Evolutionary conservation across 2,113 vertebrate species (phyloP).

Genomic region (Pimephales promelas): DNA sequence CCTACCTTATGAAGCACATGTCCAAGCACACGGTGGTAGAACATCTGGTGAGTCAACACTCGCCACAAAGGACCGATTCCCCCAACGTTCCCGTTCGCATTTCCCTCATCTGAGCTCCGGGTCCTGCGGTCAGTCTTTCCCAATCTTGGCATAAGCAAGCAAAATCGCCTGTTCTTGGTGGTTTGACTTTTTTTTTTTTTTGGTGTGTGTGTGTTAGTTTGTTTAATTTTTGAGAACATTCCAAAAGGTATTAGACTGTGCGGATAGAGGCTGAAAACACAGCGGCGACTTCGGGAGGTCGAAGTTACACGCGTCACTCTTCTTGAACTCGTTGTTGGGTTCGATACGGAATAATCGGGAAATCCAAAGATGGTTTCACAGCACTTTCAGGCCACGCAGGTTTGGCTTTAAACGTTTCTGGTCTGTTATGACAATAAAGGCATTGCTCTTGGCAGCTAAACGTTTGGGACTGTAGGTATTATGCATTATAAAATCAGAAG

Average conservation of each 20-base stretch:
- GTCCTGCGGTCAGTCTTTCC: background rate
- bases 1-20: slow-evolving; percentile 98
- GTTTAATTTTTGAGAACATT: slow-evolving; percentile 46
- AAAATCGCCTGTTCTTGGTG: slow-evolving; percentile 31
- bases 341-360: slow-evolving; percentile 62
- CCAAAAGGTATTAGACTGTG: slow-evolving; percentile 65
- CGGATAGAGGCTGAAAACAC: slow-evolving; percentile 55
- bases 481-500: slow-evolving; percentile 41
- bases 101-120: slow-evolving; percentile 84
- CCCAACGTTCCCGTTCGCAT: slow-evolving; percentile 90
- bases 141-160: slow-evolving; percentile 19
- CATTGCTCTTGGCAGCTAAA: slow-evolving; percentile 76
- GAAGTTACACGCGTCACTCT: slow-evolving; percentile 46
- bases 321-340: slow-evolving; percentile 63
- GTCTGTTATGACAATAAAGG: slow-evolving; percentile 66
- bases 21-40: slow-evolving; percentile 95
- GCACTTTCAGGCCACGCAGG: slow-evolving; percentile 77
- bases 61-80: slow-evolving; percentile 89
- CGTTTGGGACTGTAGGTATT: slow-evolving; percentile 66
- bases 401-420: slow-evolving; percentile 68
- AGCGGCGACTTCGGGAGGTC: slow-evolving; percentile 53
- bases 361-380: slow-evolving; percentile 80
- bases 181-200: background rate
- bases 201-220: slow-evolving; percentile 44
- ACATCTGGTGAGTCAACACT: slow-evolving; percentile 90